A percentile compares a stretch with the other conserved stretches of the same genome.
Evolutionary conservation across 2,797 vertebrate genomes (phyloP).

Genomic region (Cuniculus paca): DNA sequence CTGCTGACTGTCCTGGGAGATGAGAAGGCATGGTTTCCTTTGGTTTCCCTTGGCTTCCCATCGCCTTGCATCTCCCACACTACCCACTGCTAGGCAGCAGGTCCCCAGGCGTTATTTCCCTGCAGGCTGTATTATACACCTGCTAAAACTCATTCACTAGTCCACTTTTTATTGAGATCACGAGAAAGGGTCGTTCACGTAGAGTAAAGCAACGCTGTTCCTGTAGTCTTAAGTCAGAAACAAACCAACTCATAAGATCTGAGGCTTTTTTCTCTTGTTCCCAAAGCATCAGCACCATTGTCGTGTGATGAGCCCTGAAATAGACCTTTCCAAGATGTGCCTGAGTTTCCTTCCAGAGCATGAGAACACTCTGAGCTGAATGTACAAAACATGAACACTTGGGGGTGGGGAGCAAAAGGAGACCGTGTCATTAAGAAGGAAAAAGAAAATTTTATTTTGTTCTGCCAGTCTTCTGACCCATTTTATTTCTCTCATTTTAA

Average conservation of each 20-base stretch:
- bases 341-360: neutral
- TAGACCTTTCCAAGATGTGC: neutral
- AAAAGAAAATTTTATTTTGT: neutral
- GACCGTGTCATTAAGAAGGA: neutral
- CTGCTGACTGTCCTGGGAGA: constrained; percentile 77
- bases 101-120: neutral
- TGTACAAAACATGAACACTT: neutral
- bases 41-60: neutral
- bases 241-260: neutral
- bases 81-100: neutral
- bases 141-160: neutral
- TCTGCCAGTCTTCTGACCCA: neutral
- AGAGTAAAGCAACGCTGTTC: neutral
- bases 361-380: neutral
- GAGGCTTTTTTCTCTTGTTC: neutral
- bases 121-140: neutral
- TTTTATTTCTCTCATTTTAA: neutral
- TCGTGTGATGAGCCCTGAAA: neutral
- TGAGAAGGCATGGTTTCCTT: constrained; percentile 75
- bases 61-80: neutral
- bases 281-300: neutral
- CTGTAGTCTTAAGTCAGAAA: neutral
- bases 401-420: neutral
- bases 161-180: neutral
- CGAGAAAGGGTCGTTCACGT: neutral